Evolutionary conservation across 1,140 invertebrate genomes (phyloP).

Genomic region (Antheraea pernyi): DNA sequence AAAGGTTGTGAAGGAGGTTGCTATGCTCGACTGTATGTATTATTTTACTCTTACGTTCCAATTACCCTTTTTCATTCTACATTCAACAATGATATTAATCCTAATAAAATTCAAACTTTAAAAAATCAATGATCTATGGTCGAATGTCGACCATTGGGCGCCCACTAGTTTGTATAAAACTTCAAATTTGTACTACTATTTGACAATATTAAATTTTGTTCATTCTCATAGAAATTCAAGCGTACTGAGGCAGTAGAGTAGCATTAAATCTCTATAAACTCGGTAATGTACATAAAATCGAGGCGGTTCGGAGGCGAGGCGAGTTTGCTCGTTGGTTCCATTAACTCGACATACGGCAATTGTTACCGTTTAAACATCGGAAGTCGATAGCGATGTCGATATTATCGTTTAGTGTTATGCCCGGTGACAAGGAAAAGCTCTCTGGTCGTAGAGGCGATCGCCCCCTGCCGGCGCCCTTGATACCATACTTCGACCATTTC

Average conservation of each 20-base stretch:
- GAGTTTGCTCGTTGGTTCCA: conserved; percentile 34
- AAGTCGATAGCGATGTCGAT: conserved; percentile 54
- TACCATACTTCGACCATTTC: conserved; percentile 17
- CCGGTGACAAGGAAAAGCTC: conserved; percentile 72
- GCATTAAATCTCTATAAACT: neutral
- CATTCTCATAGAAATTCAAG: neutral
- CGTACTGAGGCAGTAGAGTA: neutral
- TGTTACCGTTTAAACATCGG: conserved; percentile 62
- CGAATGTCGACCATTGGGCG: too few relatives aligned
- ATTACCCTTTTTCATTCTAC: too few relatives aligned
- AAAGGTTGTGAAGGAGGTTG: too few relatives aligned
- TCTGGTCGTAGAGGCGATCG: conserved; percentile 35
- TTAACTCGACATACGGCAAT: conserved; percentile 60
- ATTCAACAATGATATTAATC: too few relatives aligned
- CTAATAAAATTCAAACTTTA: too few relatives aligned
- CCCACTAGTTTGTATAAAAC: too few relatives aligned
- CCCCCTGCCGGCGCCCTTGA: conserved; percentile 36
- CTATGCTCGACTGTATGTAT: too few relatives aligned
- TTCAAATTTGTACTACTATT: too few relatives aligned
- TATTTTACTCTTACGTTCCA: too few relatives aligned
- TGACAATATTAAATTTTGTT: too few relatives aligned
- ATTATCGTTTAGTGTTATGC: conserved; percentile 75
- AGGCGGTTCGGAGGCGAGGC: conserved; percentile 24
- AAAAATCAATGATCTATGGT: too few relatives aligned
- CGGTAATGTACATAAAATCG: conserved; percentile 39